Base-by-base conservation (phyloP, 1,140 invertebrate species). In the Helicorthomorpha holstii region DNA sequence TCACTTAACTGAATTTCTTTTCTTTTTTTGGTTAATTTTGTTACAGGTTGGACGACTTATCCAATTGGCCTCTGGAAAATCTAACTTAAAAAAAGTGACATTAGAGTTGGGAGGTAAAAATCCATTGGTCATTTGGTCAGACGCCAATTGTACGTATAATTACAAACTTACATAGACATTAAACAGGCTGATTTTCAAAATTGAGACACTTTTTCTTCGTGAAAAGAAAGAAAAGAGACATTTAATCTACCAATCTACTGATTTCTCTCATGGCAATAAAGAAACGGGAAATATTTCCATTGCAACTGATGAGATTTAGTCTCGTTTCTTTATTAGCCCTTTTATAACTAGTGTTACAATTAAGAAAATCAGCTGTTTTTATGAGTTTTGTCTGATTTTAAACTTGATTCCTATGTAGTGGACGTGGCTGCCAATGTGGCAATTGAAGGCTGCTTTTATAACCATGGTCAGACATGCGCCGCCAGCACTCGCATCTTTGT, bases 391-490 rank as follows among this genome's bases (percentile, higher is more conserved):
- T n/a, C n/a, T n/a, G 12, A 41, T 41, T 41, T 41, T 41, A 19
- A 19, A n/a, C 19, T 12, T 41, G 7, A 45, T 51, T 43, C 38
- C 26, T 27, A 14, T 3, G 51, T 50, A 88, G 84, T 95, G 63
- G 79, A 85, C 57, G 68, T 81, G 56, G 90, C 90, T 1, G 85
- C 85, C 4, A 68, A 79, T 42, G 77, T 81, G 51, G 81, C 87
- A 3, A 76, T 85, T 55, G 68, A 74, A 49, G 87, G 81, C 0
- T 65, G 93, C 27, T 94, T 94, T 66, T 70, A 74, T 48, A 90
- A 92, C 64, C 82, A 88, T 61, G 91, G 91, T 1, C 91, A 95
- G 68, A 82, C 80, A 57, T 96, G 91, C 61, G 83, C 85, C 61
- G 88, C 90, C 50, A 89, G 85, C 19, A 87, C 87, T 1, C 72